Conservation (phyloP, 2,113 vertebrate genomes). For the Aplodontia rufa region DNA sequence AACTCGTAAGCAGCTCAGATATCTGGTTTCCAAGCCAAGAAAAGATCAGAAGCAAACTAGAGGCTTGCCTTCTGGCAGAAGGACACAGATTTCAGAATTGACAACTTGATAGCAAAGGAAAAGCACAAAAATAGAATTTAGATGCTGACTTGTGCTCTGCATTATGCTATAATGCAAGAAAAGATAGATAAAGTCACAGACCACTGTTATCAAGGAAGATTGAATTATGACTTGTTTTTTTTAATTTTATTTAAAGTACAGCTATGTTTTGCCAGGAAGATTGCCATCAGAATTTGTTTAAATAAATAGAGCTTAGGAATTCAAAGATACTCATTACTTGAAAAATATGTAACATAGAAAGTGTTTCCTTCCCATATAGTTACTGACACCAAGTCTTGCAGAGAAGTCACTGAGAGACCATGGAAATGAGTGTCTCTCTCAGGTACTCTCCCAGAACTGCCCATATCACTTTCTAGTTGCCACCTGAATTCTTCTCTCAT, state of each 20-base stretch:
- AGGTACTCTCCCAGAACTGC: neutral
- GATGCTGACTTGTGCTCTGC: neutral
- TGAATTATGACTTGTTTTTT: neutral
- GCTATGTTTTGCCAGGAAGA: neutral
- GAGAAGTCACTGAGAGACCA: neutral
- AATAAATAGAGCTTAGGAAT: slow-evolving; percentile 24
- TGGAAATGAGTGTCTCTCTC: neutral
- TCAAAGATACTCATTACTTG: slow-evolving; percentile 35
- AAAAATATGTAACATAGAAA: neutral
- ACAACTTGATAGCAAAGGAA: neutral
- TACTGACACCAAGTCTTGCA: neutral
- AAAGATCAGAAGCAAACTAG: slow-evolving; percentile 35
- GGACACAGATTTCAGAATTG: slow-evolving; percentile 10
- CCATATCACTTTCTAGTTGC: neutral
- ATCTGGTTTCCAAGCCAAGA: neutral
- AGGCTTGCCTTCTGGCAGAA: neutral
- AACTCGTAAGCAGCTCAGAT: neutral
- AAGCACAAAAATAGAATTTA: neutral
- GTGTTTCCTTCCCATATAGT: neutral
- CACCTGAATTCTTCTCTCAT: neutral
- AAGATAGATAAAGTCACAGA: neutral
- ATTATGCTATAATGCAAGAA: neutral
- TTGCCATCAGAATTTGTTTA: slow-evolving; percentile 28
- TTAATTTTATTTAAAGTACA: neutral
- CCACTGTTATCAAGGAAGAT: neutral